Evolutionary conservation across 2,797 vertebrate species (phyloP).

Genomic region (Peromyscus attwateri): DNA sequence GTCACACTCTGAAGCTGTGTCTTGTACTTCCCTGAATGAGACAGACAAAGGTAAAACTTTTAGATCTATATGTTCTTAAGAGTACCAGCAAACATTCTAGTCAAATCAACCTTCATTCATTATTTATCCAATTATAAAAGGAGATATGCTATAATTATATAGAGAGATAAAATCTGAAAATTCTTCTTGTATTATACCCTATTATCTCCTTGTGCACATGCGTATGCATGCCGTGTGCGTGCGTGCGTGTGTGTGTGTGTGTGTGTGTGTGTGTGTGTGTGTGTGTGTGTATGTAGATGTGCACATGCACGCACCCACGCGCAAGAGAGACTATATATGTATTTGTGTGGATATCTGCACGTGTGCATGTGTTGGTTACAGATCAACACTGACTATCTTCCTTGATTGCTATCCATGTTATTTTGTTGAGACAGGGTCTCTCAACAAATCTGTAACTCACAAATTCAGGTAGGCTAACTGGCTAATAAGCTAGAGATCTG

Average conservation of each 20-base stretch:
- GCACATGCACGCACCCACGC: background rate
- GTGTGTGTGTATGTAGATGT: rapidly evolving
- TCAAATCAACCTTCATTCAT: background rate
- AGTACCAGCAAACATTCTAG: background rate
- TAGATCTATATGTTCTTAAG: background rate
- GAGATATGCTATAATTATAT: constrained; percentile 22
- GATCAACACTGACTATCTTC: background rate
- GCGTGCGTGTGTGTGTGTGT: too few relatives aligned
- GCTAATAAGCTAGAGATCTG: background rate
- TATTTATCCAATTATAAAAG: background rate
- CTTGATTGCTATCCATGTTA: background rate
- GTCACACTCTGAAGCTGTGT: constrained; percentile 95
- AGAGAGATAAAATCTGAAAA: constrained; percentile 29
- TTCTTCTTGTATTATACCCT: background rate
- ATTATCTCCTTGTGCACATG: background rate
- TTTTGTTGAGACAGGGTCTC: background rate
- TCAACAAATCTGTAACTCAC: background rate
- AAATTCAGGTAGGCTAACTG: background rate
- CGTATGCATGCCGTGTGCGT: background rate
- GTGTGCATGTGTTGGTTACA: background rate
- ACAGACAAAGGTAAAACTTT: constrained; percentile 73
- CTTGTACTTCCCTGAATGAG: constrained; percentile 92
- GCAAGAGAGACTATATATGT: background rate
- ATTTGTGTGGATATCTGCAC: background rate
- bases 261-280: background rate